A percentile compares a stretch with the other conserved stretches of the same genome.
Conservation (phyloP, 2,888 invertebrate genomes). For the Cephus spinipes region DNA sequence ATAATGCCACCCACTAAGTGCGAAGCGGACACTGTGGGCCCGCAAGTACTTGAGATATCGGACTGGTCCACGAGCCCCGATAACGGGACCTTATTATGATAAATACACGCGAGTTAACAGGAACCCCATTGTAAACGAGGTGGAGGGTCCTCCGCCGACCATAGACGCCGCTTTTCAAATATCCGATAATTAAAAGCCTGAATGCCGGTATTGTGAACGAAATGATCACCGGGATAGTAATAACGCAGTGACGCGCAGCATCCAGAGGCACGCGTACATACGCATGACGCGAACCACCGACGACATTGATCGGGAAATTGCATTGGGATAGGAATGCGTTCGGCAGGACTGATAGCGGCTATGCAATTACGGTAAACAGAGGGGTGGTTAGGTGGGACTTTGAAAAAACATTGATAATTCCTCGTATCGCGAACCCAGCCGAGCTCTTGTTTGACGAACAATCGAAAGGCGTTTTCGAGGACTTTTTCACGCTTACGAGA, state of each 20-base stretch:
- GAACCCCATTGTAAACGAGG: constrained; percentile 31
- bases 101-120: constrained; percentile 34
- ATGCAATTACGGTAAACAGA: background rate
- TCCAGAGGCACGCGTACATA: background rate
- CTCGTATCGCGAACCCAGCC: background rate
- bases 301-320: background rate
- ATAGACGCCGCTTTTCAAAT: constrained; percentile 24
- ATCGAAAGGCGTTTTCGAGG: background rate
- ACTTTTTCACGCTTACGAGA: background rate
- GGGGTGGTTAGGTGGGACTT: background rate
- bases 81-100: constrained; percentile 46
- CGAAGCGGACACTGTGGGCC: constrained; percentile 18
- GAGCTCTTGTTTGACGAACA: background rate
- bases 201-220: constrained; percentile 3
- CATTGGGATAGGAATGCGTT: background rate
- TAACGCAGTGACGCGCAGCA: background rate
- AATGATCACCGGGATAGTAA: background rate
- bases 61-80: constrained; percentile 25
- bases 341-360: background rate
- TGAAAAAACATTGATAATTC: constrained; percentile 1
- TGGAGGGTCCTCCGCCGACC: constrained; percentile 23
- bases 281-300: background rate
- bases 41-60: constrained; percentile 38
- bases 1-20: constrained; percentile 31
- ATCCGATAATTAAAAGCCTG: constrained; percentile 6